Conservation (phyloP, 2,797 vertebrate species). For the Pseudochaenichthys georgianus region DNA sequence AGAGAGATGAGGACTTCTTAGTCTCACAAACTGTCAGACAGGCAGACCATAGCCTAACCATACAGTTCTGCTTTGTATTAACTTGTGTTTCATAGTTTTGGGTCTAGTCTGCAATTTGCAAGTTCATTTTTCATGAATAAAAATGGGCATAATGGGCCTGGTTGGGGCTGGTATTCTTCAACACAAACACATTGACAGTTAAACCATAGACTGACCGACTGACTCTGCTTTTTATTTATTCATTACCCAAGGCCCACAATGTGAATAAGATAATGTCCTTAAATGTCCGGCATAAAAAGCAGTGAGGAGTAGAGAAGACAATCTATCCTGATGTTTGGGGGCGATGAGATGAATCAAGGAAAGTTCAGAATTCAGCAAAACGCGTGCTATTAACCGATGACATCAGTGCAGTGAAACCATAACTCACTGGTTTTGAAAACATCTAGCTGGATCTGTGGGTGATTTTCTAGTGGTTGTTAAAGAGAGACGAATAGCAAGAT, state of each 20-base stretch:
- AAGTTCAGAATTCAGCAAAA: slow-evolving; percentile 74
- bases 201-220: slow-evolving; percentile 42
- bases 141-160: slow-evolving; percentile 37
- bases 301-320: slow-evolving; percentile 41
- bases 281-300: slow-evolving; percentile 46
- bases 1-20: slow-evolving; percentile 41
- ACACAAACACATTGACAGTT: slow-evolving; percentile 57
- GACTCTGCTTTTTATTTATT: slow-evolving; percentile 59
- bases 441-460: slow-evolving; percentile 60
- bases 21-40: slow-evolving; percentile 54
- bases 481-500: slow-evolving; percentile 74
- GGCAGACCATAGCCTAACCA: slow-evolving; percentile 39
- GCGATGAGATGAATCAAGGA: slow-evolving; percentile 64
- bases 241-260: slow-evolving; percentile 42
- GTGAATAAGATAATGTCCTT: slow-evolving; percentile 51
- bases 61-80: slow-evolving; percentile 67
- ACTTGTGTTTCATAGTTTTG: slow-evolving; percentile 29
- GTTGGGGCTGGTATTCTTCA: slow-evolving; percentile 43
- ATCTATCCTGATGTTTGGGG: slow-evolving; percentile 46
- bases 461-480: slow-evolving; percentile 70
- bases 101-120: slow-evolving; percentile 46
- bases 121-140: slow-evolving; percentile 55
- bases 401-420: slow-evolving; percentile 74
- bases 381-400: slow-evolving; percentile 72
- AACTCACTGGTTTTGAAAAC: slow-evolving; percentile 70